Conservation (phyloP, 1,140 invertebrate species). For the Lepidurus arcticus region DNA sequence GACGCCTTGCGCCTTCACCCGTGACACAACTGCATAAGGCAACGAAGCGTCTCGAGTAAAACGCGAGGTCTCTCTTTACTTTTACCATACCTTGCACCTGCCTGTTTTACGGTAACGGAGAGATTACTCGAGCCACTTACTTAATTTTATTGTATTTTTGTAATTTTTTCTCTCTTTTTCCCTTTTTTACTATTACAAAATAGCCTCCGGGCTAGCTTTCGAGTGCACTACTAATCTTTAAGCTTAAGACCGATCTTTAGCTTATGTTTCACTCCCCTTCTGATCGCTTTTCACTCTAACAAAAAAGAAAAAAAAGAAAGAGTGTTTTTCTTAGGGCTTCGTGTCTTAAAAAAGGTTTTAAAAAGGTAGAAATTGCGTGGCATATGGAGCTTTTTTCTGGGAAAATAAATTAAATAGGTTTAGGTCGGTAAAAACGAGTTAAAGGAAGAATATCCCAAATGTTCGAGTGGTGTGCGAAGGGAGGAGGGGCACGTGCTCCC, state of each 20-base stretch:
- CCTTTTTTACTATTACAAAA: no score
- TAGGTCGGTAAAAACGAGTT: no score
- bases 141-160: no score
- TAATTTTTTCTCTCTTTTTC: no score
- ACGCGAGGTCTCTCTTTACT: no score
- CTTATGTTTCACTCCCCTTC: neutral
- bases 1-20: no score
- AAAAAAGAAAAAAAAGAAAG: neutral
- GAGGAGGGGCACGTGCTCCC: neutral
- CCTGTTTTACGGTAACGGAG: neutral
- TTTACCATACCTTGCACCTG: neutral
- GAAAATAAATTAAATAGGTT: neutral
- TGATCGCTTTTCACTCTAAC: constrained; percentile 6
- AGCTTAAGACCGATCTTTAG: neutral
- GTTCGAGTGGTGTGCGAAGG: no score
- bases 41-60: no score
- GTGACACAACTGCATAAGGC: no score
- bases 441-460: no score
- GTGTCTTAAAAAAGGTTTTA: neutral
- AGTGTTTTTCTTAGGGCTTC: neutral
- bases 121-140: neutral
- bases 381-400: neutral
- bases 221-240: neutral
- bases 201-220: no score
- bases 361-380: no score